Base-by-base conservation (phyloP, 2,113 vertebrate genomes). In the Narcine bancroftii region DNA sequence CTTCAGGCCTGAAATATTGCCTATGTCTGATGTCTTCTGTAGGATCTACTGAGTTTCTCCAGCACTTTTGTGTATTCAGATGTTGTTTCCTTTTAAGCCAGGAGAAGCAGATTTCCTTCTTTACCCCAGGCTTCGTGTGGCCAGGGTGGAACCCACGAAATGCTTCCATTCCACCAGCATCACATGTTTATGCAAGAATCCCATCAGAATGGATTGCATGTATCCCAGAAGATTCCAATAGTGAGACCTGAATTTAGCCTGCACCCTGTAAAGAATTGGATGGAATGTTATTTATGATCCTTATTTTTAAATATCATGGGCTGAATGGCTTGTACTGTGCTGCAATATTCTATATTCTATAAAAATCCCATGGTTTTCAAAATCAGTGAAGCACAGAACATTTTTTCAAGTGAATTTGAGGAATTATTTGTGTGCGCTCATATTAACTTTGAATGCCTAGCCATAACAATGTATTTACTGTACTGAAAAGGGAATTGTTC, bases 401-500 rank as follows among this genome's bases (percentile, higher is more conserved):
- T 29, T 45, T 39, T 45, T 39, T 45, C 39, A 7, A 89, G 36
- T 47, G 3, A 83, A 26, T 47, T 83, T 53, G 47, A 56, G 79
- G 29, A 63, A 33, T 89, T 65, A 66, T 66, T 89, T 89, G 39
- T 66, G 36, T 89, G 24, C 60, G 19, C 11, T 29, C 26, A 13
- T 91, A 63, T 69, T 91, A 69, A 63, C 36, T 69, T 91, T 66
- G 56, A 66, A 66, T 21, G 9, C 69, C 63, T 69, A 13, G n/a
- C 24, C 65, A 36, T 89, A 66, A 66, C 60, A 15, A 66, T 69
- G 87, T 91, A 63, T 21, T 56, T 36, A 66, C 87, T 66, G 36
- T 66, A 66, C 87, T 91, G 63, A 91, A 42, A 89, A 91, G 36
- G 39, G 87, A 91, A 69, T 45, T 69, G 53, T 85, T 60, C n/a